A percentile compares a stretch with the other conserved stretches of the same genome.
These are phyloP conservation scores for Periphyllus acericola DNA, from an alignment of 2,888 invertebrate species.

Conservation along the genomic window DNA sequence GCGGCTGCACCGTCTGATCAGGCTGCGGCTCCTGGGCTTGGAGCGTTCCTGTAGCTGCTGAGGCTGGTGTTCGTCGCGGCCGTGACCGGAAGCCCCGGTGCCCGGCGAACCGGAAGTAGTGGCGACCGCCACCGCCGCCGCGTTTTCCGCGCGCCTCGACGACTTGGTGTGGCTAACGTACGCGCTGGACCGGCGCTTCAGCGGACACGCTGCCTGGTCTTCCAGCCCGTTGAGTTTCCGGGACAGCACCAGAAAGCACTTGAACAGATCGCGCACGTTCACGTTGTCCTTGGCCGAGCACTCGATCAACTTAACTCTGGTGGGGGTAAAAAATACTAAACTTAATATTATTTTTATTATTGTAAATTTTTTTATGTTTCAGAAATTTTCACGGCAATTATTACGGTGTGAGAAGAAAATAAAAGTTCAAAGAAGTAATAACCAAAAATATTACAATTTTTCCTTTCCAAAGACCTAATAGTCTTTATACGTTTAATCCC, in stretches of 20 bases:
- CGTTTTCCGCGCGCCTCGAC: slow-evolving; percentile 41
- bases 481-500: no score
- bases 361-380: no score
- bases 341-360: no score
- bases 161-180: slow-evolving; percentile 69
- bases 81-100: slow-evolving; percentile 67
- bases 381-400: no score
- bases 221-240: slow-evolving; percentile 75
- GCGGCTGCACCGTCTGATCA: slow-evolving; percentile 82
- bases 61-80: slow-evolving; percentile 66
- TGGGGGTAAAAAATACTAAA: background rate
- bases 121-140: slow-evolving; percentile 48
- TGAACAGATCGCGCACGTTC: slow-evolving; percentile 83
- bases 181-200: slow-evolving; percentile 80
- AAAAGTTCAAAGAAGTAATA: no score
- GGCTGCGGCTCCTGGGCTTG: slow-evolving; percentile 77
- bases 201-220: slow-evolving; percentile 65
- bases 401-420: no score
- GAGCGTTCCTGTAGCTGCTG: slow-evolving; percentile 66
- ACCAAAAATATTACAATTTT: no score
- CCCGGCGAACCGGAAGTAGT: slow-evolving; percentile 65
- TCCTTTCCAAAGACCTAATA: no score
- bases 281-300: slow-evolving; percentile 83
- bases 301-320: slow-evolving; percentile 79
- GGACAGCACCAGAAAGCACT: slow-evolving; percentile 80